Conservation (phyloP, 2,888 invertebrate genomes). For the Celastrina argiolus region DNA sequence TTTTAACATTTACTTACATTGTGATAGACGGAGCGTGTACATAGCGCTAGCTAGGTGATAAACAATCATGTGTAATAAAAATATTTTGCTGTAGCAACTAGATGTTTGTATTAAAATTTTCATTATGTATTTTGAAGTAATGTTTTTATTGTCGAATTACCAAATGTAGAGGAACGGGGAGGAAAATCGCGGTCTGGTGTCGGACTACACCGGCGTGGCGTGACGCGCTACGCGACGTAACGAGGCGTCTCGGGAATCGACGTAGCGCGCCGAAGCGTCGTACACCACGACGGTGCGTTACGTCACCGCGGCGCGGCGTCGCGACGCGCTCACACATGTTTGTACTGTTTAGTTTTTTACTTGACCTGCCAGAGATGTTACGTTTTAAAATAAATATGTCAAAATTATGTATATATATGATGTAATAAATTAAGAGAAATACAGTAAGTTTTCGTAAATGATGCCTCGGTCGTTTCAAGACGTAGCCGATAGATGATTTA, state of each 20-base stretch:
- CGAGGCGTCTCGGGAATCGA: background rate
- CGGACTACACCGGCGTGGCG: background rate
- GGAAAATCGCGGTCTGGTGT: conserved; percentile 10
- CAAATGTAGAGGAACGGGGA: conserved; percentile 42
- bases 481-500: conserved; percentile 48
- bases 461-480: conserved; percentile 72
- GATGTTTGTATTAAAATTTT: conserved; percentile 24
- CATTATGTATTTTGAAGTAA: conserved; percentile 26
- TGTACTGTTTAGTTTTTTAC: conserved; percentile 56
- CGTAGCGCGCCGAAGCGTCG: background rate
- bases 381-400: conserved; percentile 69
- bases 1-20: conserved; percentile 34
- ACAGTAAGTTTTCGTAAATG: conserved; percentile 72
- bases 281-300: background rate
- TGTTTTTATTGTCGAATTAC: conserved; percentile 66
- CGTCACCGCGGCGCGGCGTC: background rate
- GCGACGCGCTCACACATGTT: conserved; percentile 37
- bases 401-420: conserved; percentile 76
- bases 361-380: conserved; percentile 68
- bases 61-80: conserved; percentile 47
- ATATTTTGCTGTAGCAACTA: conserved; percentile 17
- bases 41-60: conserved; percentile 41
- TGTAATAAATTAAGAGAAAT: conserved; percentile 75
- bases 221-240: background rate
- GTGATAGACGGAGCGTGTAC: conserved; percentile 52